A percentile compares a stretch with the other conserved stretches of the same genome.
Evolutionary conservation across 2,797 vertebrate species (phyloP).

Genomic region (Harpagifer antarcticus): DNA sequence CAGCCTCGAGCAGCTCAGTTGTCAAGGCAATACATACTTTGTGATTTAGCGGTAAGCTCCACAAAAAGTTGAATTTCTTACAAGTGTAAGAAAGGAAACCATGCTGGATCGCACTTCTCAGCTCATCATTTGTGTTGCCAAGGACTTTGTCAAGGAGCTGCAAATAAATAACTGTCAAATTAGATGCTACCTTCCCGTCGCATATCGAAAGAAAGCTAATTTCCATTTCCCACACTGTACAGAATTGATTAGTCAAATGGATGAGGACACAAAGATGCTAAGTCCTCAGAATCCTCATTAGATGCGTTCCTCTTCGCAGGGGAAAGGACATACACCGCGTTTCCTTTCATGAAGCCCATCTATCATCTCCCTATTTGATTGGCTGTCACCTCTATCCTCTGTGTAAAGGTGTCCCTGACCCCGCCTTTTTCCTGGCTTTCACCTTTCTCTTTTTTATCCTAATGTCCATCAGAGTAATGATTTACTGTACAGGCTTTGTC

Average conservation of each 20-base stretch:
- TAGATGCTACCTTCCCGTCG: not conserved
- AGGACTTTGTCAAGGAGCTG: slow-evolving; percentile 12
- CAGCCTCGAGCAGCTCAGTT: slow-evolving; percentile 30
- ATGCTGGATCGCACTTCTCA: slow-evolving; percentile 10
- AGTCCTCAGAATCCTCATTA: slow-evolving; percentile 41
- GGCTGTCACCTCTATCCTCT: slow-evolving; percentile 56
- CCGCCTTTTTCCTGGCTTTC: slow-evolving; percentile 34
- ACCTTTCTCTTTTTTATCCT: slow-evolving; percentile 29
- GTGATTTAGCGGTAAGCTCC: slow-evolving; percentile 38
- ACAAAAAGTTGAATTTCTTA: slow-evolving; percentile 21
- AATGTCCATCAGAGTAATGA: slow-evolving; percentile 27
- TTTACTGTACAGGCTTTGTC: slow-evolving; percentile 40
- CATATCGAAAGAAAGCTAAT: slow-evolving; percentile 16
- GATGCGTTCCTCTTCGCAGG: not conserved
- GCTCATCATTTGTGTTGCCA: slow-evolving; percentile 23
- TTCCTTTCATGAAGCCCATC: slow-evolving; percentile 49
- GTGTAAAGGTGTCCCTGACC: slow-evolving; percentile 57
- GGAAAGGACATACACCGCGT: slow-evolving; percentile 45
- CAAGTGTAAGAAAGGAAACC: slow-evolving; percentile 24
- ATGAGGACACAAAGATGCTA: slow-evolving; percentile 17
- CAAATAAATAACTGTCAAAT: slow-evolving; percentile 35
- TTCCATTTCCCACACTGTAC: slow-evolving; percentile 15
- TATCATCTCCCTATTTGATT: slow-evolving; percentile 61
- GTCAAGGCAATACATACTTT: slow-evolving; percentile 43
- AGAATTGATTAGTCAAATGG: slow-evolving; percentile 39